Conservation (phyloP, 2,113 vertebrate genomes). For the Cricetomys ansorgei region DNA sequence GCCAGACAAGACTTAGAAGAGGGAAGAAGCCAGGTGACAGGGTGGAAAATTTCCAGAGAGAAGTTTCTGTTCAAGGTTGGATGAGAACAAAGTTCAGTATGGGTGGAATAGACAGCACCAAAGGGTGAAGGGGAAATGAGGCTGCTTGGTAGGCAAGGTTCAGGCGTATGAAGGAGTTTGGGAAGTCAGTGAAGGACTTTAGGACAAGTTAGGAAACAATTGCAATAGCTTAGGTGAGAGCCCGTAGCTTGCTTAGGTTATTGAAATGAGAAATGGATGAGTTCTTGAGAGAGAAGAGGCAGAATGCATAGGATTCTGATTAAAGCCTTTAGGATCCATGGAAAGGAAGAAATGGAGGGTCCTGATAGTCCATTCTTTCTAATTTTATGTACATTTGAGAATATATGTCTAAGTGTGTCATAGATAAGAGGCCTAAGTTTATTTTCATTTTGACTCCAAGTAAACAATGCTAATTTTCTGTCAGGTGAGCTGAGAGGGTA, state of each 20-base stretch:
- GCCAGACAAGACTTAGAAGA: background rate
- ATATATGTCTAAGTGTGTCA: background rate
- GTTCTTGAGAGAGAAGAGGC: constrained; percentile 1
- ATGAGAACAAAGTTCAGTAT: background rate
- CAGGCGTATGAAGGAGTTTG: background rate
- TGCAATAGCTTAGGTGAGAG: background rate
- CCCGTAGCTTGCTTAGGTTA: constrained; percentile 1
- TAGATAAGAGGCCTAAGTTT: background rate
- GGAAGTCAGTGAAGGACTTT: background rate
- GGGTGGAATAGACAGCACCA: background rate
- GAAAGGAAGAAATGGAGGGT: constrained; percentile 4
- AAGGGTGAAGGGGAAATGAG: background rate
- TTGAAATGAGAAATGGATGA: background rate
- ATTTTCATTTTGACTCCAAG: background rate
- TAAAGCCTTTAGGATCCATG: background rate
- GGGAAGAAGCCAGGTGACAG: background rate
- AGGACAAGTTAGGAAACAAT: constrained; percentile 31
- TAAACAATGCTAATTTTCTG: background rate
- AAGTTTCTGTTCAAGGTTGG: background rate
- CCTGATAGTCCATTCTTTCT: background rate
- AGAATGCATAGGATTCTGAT: background rate
- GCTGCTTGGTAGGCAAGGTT: background rate
- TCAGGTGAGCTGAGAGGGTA: background rate
- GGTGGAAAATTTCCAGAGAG: background rate
- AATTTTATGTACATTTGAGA: constrained; percentile 10